Base-by-base conservation (phyloP, 2,113 vertebrate genomes). In the Electrona antarctica region DNA sequence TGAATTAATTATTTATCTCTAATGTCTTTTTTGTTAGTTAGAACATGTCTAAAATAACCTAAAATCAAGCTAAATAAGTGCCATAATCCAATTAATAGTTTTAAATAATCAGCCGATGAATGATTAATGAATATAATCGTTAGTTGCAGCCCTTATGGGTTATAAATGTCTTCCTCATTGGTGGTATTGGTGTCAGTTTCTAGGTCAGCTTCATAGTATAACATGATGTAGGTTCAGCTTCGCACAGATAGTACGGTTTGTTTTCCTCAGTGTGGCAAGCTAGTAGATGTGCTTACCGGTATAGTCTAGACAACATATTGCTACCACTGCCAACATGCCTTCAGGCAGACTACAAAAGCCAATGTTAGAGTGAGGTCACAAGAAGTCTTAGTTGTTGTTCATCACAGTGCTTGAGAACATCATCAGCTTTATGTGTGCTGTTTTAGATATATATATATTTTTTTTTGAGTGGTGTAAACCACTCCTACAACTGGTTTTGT, bases 311-410 rank as follows among this genome's bases (percentile, higher is more conserved):
- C 14, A 14, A 21, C 56, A 58, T 4, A 58, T 21, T 7, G 5
- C 56, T 28, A 8, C 7, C 7, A 29, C 15, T 29, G 7, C 9
- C 63, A 45, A n/a, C 60, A 48, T 54, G 48, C 63, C 28, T 65
- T 52, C 29, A 65, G 12, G 63, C 49, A n/a, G 29, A 3, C 63
- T 54, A 11, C 21, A 51, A n/a, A 8, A 14, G 1, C 21, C 63
- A 12, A 41, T 8, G 54, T 67, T 41, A 47, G 12, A 28, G 46
- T 7, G 7, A 69, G 67, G 45, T 50, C 67, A 69, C 67, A 10
- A 57, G 41, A 11, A 33, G 21, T 54, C 15, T 41, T 28, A 66
- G 21, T 52, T 28, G 12, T 29, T 45, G 64, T 66, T 14, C 29
- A 54, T 50, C 14, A 21, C 47, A 9, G 50, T 21, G n/a, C 62